Conservation (phyloP, 2,113 vertebrate genomes). For the Platichthys flesus region DNA sequence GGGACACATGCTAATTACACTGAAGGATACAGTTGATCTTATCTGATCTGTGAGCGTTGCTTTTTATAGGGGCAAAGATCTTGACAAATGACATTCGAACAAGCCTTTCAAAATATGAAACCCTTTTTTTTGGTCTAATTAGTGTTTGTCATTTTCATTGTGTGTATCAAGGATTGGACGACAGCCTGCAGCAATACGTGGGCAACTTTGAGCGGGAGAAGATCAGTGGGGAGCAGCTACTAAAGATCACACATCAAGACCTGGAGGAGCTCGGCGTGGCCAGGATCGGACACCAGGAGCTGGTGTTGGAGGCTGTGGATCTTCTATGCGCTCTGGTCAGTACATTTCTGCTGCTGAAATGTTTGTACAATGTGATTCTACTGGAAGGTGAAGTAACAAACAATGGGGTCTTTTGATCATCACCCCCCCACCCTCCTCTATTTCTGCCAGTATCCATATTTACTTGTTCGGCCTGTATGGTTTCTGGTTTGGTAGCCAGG, state of each 20-base stretch:
- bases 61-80: not conserved
- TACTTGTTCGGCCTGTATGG: conserved; percentile 1
- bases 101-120: not conserved
- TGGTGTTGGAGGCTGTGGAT: conserved; percentile 96
- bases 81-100: conserved; percentile 9
- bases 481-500: conserved; percentile 45
- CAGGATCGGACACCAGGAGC: conserved; percentile 95
- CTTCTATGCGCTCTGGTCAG: conserved; percentile 97
- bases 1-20: conserved; percentile 3
- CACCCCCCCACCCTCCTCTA: too few relatives aligned
- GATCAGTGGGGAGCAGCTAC: conserved; percentile 94
- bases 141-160: not conserved
- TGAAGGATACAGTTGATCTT: not conserved
- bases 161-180: conserved; percentile 88
- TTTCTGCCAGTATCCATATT: not conserved
- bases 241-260: conserved; percentile 97
- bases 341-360: conserved; percentile 37
- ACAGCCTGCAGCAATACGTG: conserved; percentile 94
- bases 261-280: conserved; percentile 95
- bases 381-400: not conserved
- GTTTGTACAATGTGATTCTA: not conserved
- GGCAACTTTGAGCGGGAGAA: conserved; percentile 95
- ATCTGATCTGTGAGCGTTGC: not conserved
- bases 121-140: not conserved
- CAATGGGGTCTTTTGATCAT: not conserved